Evolutionary conservation across 1,140 invertebrate species (phyloP).

Genomic region (Nephotettix cincticeps): DNA sequence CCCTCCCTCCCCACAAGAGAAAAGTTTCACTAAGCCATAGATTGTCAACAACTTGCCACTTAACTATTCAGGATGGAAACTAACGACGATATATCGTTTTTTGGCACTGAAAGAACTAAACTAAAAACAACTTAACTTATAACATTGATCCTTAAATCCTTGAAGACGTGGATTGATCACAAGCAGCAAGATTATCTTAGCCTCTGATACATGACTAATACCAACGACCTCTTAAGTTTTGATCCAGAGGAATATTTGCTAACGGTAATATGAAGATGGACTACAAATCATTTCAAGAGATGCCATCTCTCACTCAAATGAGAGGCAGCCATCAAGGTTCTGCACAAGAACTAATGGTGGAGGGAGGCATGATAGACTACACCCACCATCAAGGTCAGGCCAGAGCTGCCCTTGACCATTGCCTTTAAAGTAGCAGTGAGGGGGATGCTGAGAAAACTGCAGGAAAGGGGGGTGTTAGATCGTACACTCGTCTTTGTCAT

Average conservation of each 20-base stretch:
- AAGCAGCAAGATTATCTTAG: too few species aligned
- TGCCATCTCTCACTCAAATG: slow-evolving; percentile 84
- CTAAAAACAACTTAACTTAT: too few species aligned
- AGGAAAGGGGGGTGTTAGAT: slow-evolving; percentile 30
- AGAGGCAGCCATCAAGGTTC: slow-evolving; percentile 78
- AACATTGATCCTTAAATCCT: too few species aligned
- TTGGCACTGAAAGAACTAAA: too few species aligned
- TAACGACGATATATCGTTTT: too few species aligned
- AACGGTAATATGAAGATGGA: slow-evolving; percentile 79
- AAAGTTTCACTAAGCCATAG: too few species aligned
- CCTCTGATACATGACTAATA: too few species aligned
- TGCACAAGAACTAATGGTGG: slow-evolving; percentile 73
- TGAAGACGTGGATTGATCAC: too few species aligned
- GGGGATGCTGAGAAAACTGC: slow-evolving; percentile 37
- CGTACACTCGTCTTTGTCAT: slow-evolving; percentile 90
- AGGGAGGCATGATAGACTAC: slow-evolving; percentile 85
- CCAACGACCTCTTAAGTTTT: too few species aligned
- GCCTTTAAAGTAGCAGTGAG: slow-evolving; percentile 76
- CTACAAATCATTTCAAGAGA: slow-evolving; percentile 60
- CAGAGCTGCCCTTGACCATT: slow-evolving; percentile 68
- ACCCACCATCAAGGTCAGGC: slow-evolving; percentile 83
- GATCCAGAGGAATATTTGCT: slow-evolving; percentile 62
- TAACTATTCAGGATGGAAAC: too few species aligned
- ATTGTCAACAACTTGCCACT: too few species aligned
- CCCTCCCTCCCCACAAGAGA: too few species aligned